Evolutionary conservation across 2,797 vertebrate genomes (phyloP).

Genomic region (Centroberyx gerrardi): DNA sequence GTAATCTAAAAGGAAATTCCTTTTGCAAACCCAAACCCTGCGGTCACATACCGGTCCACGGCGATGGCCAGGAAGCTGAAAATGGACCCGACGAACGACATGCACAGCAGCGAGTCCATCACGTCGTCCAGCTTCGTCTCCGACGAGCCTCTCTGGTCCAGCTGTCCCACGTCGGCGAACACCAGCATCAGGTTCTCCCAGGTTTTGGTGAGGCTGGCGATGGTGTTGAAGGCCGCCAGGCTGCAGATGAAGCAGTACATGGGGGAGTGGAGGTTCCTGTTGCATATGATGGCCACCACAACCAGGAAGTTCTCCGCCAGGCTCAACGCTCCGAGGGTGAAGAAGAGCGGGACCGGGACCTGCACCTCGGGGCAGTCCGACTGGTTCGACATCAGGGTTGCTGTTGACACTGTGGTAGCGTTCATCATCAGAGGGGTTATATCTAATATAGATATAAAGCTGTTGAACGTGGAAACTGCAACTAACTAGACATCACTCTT

Average conservation of each 20-base stretch:
- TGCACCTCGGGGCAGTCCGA: constrained; percentile 88
- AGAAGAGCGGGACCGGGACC: constrained; percentile 91
- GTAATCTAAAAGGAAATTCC: background rate
- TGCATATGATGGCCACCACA: constrained; percentile 90
- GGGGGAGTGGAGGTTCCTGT: constrained; percentile 94
- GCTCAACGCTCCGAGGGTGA: constrained; percentile 88
- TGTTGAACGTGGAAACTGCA: background rate
- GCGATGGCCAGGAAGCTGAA: constrained; percentile 94
- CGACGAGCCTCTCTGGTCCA: constrained; percentile 83
- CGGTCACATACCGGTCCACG: constrained; percentile 86
- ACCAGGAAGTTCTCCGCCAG: constrained; percentile 93
- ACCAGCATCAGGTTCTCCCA: constrained; percentile 92
- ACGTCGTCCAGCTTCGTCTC: constrained; percentile 90
- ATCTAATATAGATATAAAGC: constrained; percentile 4
- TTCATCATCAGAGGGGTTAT: constrained; percentile 51
- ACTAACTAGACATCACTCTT: background rate
- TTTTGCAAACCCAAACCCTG: background rate
- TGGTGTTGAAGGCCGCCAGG: constrained; percentile 94
- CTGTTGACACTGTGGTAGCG: background rate
- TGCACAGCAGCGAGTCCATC: constrained; percentile 92
- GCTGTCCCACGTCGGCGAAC: constrained; percentile 86
- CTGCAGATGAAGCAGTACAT: constrained; percentile 98
- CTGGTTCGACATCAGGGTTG: constrained; percentile 40
- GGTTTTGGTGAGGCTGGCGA: constrained; percentile 93
- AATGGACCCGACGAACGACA: constrained; percentile 94